phyloP scores from a whole-genome alignment of 1,140 invertebrate species.

The Tetragonula clypearis region DNA sequence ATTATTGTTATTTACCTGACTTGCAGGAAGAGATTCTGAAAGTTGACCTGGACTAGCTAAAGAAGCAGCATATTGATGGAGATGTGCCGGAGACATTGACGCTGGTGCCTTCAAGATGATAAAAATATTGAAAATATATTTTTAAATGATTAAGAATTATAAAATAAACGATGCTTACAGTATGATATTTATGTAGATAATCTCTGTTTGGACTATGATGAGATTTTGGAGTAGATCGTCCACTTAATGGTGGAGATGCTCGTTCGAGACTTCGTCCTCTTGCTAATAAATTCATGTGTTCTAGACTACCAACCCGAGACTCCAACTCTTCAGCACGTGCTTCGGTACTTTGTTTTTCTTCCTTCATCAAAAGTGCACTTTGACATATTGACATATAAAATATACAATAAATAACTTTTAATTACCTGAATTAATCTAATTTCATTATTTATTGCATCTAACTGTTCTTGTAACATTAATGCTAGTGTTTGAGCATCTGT shows the following conservation, averaged over 20 bases:
- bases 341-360: conserved; percentile 99
- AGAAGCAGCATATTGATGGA: conserved; percentile 89
- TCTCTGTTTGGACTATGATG: conserved; percentile 89
- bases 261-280: conserved; percentile 89
- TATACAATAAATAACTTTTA: neutral
- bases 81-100: conserved; percentile 93
- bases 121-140: conserved; percentile 71
- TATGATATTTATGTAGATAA: conserved; percentile 92
- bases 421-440: conserved; percentile 87
- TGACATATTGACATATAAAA: neutral
- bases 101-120: conserved; percentile 87
- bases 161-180: conserved; percentile 83
- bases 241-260: conserved; percentile 89
- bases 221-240: conserved; percentile 90
- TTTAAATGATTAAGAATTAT: neutral
- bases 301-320: conserved; percentile 96
- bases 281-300: conserved; percentile 94
- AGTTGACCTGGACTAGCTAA: conserved; percentile 85
- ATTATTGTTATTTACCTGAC: conserved; percentile 85
- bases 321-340: conserved; percentile 98
- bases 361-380: conserved; percentile 82
- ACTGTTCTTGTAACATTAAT: conserved; percentile 98
- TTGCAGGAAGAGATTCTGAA: conserved; percentile 89
- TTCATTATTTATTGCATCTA: conserved; percentile 99
- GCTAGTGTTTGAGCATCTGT: conserved; percentile 98